Percentiles rank a stretch among this genome's conserved stretches.
These are phyloP conservation scores for Zosterops lateralis DNA, from an alignment of 2,113 vertebrate species.

Conservation along the genomic window DNA sequence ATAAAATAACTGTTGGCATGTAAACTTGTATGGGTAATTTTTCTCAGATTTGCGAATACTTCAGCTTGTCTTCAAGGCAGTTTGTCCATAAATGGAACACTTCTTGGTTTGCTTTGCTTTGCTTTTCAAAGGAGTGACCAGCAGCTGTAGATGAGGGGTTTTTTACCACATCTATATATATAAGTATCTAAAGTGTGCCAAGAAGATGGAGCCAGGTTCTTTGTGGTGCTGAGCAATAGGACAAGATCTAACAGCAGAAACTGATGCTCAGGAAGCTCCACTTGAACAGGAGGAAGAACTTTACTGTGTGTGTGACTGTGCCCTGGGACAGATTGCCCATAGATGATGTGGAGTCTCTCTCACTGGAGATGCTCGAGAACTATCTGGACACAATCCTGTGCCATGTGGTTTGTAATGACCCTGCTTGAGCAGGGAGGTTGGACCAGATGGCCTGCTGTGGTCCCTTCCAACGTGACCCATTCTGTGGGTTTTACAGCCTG, in stretches of 20 bases:
- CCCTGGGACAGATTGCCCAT: not conserved
- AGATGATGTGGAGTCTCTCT: not conserved
- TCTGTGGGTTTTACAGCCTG: not conserved
- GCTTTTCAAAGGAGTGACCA: fast-evolving
- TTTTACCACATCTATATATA: not conserved
- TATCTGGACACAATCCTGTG: not conserved
- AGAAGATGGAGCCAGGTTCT: not conserved
- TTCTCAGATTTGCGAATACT: not conserved
- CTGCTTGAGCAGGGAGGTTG: not conserved
- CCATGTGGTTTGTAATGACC: not conserved
- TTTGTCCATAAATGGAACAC: not conserved
- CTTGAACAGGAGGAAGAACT: not conserved
- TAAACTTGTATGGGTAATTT: not conserved
- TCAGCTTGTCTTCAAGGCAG: not conserved
- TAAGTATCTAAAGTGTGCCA: not conserved
- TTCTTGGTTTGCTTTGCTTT: not conserved
- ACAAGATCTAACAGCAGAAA: not conserved
- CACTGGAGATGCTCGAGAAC: not conserved
- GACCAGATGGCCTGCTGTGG: not conserved
- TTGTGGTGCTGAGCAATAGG: not conserved
- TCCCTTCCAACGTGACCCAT: not conserved
- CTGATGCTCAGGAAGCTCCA: not conserved
- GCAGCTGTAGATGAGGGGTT: not conserved
- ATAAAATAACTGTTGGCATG: not conserved
- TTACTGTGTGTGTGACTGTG: too few relatives aligned